Evolutionary conservation across 2,113 vertebrate species (phyloP).

Genomic region (Pseudois nayaur): DNA sequence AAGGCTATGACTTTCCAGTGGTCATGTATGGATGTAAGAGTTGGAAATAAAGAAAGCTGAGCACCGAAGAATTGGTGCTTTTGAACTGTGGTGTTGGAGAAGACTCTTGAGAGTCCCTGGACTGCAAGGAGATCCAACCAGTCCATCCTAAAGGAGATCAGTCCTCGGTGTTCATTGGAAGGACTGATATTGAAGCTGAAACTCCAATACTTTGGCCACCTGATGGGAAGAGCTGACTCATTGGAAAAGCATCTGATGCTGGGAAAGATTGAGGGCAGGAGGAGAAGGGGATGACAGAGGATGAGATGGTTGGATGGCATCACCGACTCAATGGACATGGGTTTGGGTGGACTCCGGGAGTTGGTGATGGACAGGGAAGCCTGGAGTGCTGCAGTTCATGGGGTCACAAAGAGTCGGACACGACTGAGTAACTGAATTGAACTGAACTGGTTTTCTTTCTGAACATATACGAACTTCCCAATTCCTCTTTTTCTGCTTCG

Average conservation of each 20-base stretch:
- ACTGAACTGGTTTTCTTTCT: not conserved
- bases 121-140: too few relatives aligned
- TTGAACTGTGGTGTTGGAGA: not conserved
- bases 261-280: not conserved
- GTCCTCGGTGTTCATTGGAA: too few relatives aligned
- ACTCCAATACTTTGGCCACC: not conserved
- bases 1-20: too few relatives aligned
- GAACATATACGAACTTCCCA: not conserved
- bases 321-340: not conserved
- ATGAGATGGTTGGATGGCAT: not conserved
- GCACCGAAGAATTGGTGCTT: not conserved
- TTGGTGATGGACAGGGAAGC: not conserved
- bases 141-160: too few relatives aligned
- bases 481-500: not conserved
- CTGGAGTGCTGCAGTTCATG: not conserved
- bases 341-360: not conserved
- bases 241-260: not conserved
- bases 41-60: not conserved
- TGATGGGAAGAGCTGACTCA: not conserved
- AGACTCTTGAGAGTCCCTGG: not conserved
- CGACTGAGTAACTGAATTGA: not conserved
- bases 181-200: not conserved
- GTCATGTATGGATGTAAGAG: not conserved
- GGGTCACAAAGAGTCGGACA: not conserved
- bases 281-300: not conserved